Evolutionary conservation across 2,113 vertebrate species (phyloP).

Genomic region (Chrysemys picta): DNA sequence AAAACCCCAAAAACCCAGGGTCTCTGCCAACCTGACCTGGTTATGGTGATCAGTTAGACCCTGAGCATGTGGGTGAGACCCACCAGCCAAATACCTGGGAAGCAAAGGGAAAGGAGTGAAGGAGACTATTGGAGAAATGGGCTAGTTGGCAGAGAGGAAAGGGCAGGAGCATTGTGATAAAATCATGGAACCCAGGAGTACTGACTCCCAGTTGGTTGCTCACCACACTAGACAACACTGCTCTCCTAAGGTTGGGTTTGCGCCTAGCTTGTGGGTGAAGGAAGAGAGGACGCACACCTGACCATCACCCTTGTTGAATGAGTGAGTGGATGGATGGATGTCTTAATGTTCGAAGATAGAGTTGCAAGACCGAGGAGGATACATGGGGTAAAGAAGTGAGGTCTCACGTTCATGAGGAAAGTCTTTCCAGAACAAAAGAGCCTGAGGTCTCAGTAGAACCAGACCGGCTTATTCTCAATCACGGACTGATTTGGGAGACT

Average conservation of each 20-base stretch:
- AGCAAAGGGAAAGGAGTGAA: neutral
- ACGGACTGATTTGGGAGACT: neutral
- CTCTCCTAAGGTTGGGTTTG: neutral
- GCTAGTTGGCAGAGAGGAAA: neutral
- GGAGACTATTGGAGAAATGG: neutral
- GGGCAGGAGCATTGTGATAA: neutral
- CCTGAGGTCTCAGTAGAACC: neutral
- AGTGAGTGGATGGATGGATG: neutral
- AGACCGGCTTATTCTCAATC: neutral
- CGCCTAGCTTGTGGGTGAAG: neutral
- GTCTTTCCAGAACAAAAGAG: neutral
- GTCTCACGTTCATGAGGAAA: neutral
- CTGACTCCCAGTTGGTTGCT: neutral
- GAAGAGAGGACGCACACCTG: neutral
- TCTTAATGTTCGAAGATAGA: neutral
- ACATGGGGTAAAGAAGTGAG: neutral
- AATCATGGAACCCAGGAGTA: neutral
- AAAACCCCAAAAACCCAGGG: no score
- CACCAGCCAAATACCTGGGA: neutral
- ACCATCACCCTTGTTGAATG: neutral
- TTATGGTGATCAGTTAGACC: no score
- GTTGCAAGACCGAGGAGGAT: neutral
- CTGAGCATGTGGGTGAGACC: no score
- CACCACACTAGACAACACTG: neutral
- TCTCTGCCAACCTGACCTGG: no score